Conservation (phyloP, 2,888 invertebrate species). For the Xylota segnis region DNA sequence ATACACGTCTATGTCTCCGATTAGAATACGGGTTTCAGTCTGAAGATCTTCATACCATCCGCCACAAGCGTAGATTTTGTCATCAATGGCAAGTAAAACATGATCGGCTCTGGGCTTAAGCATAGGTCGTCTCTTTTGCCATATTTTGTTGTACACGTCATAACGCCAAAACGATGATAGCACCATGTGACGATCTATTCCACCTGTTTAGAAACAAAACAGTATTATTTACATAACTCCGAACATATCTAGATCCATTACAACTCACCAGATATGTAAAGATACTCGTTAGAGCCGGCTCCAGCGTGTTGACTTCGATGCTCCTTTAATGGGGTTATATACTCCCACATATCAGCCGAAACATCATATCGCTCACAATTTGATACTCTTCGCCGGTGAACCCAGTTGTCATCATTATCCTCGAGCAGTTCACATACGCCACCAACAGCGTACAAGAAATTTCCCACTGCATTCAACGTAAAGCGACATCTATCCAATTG, state of each 20-base stretch:
- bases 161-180: constrained; percentile 85
- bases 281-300: constrained; percentile 82
- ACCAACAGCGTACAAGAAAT: constrained; percentile 87
- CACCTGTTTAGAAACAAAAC: constrained; percentile 78
- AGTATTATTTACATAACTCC: constrained; percentile 68
- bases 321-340: constrained; percentile 86
- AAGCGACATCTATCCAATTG: constrained; percentile 88
- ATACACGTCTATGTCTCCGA: constrained; percentile 88
- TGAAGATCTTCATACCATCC: constrained; percentile 87
- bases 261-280: constrained; percentile 82
- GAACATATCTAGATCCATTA: not conserved
- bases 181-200: constrained; percentile 84
- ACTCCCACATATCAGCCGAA: constrained; percentile 86
- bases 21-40: constrained; percentile 85
- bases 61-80: constrained; percentile 87
- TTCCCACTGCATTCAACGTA: constrained; percentile 87
- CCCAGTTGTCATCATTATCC: constrained; percentile 80
- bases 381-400: constrained; percentile 81
- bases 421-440: constrained; percentile 87
- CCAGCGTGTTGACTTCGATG: constrained; percentile 87
- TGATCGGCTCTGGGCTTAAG: constrained; percentile 88
- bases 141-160: constrained; percentile 85
- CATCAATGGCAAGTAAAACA: constrained; percentile 86
- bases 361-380: constrained; percentile 88
- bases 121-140: constrained; percentile 86